Evolutionary conservation across 2,888 invertebrate genomes (phyloP), one percentile per base, ranked within the genome.

Genomic region (Mimas tiliae): DNA sequence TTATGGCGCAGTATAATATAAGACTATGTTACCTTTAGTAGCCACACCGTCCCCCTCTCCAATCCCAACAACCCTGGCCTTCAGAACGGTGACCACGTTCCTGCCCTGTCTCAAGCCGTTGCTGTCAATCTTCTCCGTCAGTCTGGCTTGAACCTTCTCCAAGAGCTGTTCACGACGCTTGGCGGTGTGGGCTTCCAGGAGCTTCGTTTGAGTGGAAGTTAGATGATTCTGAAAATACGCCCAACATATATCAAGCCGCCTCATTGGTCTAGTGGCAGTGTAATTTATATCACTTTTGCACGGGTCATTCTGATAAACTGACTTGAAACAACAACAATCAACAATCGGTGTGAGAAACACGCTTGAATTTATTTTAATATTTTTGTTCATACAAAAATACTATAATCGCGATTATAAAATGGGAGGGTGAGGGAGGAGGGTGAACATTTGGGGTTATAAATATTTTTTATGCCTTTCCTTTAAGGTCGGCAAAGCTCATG

Each of bases 171-270:
- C 87, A 0, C 84, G 79, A 6, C 87, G 78, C 63, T 82, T 86
- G 0, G 73, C 70, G 0, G 87, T 81, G 71, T 94, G 89, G 4
- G 91, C 82, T 68, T 90, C 82, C 1, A 95, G 77, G 0, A 88
- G 77, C 0, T 79, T 69, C 0, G 81, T 70, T 80, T 95, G 95
- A 0, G 91, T 81, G 0, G 80, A 67, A 0, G 94, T 90, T 16
- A 95, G 74, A 27, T 84, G 79, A n/a, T 88, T 85, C 95, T 95
- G 78, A n/a, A 48, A 27, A 62, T 6, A 8, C 8, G 4, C 14
- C 6, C 12, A 65, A 55, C 2, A 19, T 19, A 51, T 0, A 19
- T 19, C 6, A n/a, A 51, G 8, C n/a, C 19, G 0, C 19, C 1
- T 9, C 38, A 45, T 42, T 42, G 42, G 1, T 7, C 42, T 9